A percentile compares a stretch with the other conserved stretches of the same genome.
Conservation (phyloP, 2,113 vertebrate genomes). For the Fulica atra region DNA sequence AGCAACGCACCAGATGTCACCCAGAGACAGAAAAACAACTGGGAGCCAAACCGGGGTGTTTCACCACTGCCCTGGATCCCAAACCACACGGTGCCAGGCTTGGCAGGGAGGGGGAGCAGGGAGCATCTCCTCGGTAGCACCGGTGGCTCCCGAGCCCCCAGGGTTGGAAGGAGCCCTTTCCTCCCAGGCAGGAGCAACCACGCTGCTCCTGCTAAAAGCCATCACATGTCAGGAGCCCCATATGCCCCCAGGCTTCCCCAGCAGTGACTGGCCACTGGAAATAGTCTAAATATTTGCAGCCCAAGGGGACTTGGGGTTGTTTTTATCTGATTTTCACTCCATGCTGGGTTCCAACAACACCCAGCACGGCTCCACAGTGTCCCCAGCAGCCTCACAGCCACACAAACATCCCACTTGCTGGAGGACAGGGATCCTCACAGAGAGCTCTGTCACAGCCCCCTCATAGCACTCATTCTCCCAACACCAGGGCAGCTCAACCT, state of each 20-base stretch:
- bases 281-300: background rate
- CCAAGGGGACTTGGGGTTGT: background rate
- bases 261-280: background rate
- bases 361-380: rapidly evolving
- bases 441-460: background rate
- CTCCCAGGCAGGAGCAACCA: background rate
- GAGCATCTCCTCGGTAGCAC: background rate
- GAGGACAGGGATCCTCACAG: background rate
- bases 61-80: background rate
- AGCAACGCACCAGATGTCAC: constrained; percentile 19
- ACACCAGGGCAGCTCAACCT: background rate
- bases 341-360: background rate
- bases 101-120: rapidly evolving
- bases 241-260: background rate
- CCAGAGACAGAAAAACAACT: constrained; percentile 40
- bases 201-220: background rate
- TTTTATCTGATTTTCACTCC: background rate
- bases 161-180: background rate
- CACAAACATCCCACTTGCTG: background rate
- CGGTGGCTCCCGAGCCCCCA: rapidly evolving
- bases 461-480: background rate
- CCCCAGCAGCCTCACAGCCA: background rate
- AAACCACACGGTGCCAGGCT: background rate
- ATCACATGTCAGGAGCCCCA: background rate
- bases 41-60: background rate